These are phyloP conservation scores for Grallaria varia DNA, from an alignment of 2,113 vertebrate species.

Conservation along the genomic window DNA sequence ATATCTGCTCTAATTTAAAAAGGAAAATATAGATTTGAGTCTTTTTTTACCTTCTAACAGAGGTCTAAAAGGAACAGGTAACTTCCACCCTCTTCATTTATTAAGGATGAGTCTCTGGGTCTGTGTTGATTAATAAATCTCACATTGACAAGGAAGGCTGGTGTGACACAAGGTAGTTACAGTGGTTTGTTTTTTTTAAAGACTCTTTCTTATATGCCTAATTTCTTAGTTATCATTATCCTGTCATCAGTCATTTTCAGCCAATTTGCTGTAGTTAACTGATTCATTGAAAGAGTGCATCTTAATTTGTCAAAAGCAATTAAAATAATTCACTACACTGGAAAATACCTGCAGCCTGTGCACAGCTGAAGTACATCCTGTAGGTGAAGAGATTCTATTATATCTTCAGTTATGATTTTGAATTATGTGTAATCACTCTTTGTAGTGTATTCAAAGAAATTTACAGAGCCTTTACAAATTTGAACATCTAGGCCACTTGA, in stretches of 20 bases:
- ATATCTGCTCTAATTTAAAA: not conserved
- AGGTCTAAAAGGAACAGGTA: not conserved
- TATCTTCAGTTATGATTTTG: not conserved
- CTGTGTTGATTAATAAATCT: slow-evolving; percentile 16
- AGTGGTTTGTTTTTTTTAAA: not conserved
- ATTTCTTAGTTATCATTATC: slow-evolving; percentile 25
- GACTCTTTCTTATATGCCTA: not conserved
- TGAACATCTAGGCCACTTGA: not conserved
- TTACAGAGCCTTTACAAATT: not conserved
- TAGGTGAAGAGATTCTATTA: not conserved
- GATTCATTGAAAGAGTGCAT: not conserved
- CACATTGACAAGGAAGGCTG: not conserved
- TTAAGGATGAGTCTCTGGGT: not conserved
- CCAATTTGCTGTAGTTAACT: not conserved
- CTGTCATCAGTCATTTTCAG: slow-evolving; percentile 9
- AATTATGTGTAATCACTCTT: not conserved
- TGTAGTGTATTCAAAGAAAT: not conserved
- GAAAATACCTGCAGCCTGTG: not conserved
- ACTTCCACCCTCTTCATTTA: not conserved
- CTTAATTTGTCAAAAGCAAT: slow-evolving; percentile 41
- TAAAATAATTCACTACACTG: slow-evolving; percentile 15
- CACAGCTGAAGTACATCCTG: not conserved
- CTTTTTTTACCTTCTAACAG: not conserved
- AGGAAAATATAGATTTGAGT: not conserved
- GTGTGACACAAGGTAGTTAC: not conserved